A percentile compares a stretch with the other conserved stretches of the same genome.
Conservation (phyloP, 2,113 vertebrate genomes). For the Rhynchomys soricoides region DNA sequence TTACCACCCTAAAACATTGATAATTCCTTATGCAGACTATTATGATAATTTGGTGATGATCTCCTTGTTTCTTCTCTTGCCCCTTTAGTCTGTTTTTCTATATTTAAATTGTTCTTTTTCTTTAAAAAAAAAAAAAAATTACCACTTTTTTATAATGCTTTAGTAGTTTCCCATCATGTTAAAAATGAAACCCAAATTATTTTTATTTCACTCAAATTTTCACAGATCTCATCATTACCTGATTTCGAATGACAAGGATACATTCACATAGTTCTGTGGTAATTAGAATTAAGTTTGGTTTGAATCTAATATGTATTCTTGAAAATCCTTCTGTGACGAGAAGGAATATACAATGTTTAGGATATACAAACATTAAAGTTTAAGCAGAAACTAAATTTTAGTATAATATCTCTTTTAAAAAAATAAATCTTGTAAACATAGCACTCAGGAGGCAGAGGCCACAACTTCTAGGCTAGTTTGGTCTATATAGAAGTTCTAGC, state of each 20-base stretch:
- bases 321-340: neutral
- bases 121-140: neutral
- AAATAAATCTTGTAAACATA: conserved; percentile 20
- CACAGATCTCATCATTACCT: neutral
- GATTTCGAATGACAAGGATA: neutral
- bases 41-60: neutral
- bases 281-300: conserved; percentile 11
- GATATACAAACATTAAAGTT: neutral
- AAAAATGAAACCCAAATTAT: conserved; percentile 1
- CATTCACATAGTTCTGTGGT: neutral
- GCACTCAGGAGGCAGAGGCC: neutral
- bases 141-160: neutral
- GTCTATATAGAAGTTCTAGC: neutral
- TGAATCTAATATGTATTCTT: neutral
- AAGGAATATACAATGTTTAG: conserved; percentile 1
- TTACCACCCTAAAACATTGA: neutral
- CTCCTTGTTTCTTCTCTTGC: neutral
- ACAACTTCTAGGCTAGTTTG: neutral
- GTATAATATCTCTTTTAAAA: neutral
- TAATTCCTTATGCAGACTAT: neutral
- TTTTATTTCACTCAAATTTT: conserved; percentile 31
- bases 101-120: neutral
- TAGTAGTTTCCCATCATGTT: neutral
- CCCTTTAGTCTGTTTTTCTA: conserved; percentile 20
- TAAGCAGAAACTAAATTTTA: conserved; percentile 2